Conservation (phyloP, 2,797 vertebrate species). For the Euthynnus affinis region DNA sequence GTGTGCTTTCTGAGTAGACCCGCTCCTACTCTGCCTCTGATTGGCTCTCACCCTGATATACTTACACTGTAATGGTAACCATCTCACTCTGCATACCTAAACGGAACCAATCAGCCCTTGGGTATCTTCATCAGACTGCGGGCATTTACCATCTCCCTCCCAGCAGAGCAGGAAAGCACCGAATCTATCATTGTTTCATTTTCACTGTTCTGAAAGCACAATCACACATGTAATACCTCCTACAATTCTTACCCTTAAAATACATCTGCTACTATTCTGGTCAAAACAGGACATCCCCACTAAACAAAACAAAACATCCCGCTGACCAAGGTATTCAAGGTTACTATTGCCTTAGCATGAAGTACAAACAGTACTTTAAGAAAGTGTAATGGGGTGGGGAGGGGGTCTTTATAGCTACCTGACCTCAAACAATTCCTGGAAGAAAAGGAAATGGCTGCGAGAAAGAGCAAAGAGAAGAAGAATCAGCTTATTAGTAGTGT, state of each 20-base stretch:
- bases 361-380: conserved; percentile 34
- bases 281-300: conserved; percentile 58
- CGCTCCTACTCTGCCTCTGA: too few relatives aligned
- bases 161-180: background rate
- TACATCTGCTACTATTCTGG: conserved; percentile 31
- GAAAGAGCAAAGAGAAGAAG: background rate
- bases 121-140: background rate
- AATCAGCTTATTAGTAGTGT: background rate
- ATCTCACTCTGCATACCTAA: too few relatives aligned
- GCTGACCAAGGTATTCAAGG: conserved; percentile 39
- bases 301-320: conserved; percentile 43
- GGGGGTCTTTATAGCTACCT: conserved; percentile 26
- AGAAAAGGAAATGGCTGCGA: conserved; percentile 63
- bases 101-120: too few relatives aligned
- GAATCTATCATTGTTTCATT: background rate
- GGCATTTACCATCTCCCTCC: background rate
- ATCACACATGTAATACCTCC: background rate
- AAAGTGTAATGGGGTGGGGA: conserved; percentile 26
- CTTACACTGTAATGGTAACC: too few relatives aligned
- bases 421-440: conserved; percentile 71
- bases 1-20: too few relatives aligned
- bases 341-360: conserved; percentile 30
- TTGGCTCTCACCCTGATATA: too few relatives aligned
- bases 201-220: conserved; percentile 21
- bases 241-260: conserved; percentile 1